Base-by-base conservation (phyloP, 2,888 invertebrate species). In the Drosophila formosana region DNA sequence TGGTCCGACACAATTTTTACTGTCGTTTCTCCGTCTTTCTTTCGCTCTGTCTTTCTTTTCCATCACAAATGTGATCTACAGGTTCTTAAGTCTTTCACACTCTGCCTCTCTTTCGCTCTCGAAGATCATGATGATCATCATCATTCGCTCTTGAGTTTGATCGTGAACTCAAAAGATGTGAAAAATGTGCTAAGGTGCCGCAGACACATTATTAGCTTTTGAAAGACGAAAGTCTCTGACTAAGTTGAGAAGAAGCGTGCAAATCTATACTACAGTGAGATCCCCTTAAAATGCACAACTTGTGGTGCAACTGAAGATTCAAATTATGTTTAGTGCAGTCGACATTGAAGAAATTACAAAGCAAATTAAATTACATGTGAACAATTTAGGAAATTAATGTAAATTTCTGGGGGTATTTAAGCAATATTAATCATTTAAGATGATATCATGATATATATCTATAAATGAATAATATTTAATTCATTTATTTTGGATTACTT, bases 221-320 rank as follows among this genome's bases (percentile, higher is more conserved):
- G 50, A 63, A 65, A 75, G 78, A 78, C 78, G 68, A 73, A 78
- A 78, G 75, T 72, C 73, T 70, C 37, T 53, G 51, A 47, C 61
- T 49, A 66, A 61, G 60, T 83, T 53, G 73, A 81, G 83, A 83
- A 83, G 83, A 83, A 83, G 83, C 88, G 83, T 83, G 83, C 88
- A 83, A 83, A 83, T 84, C 79, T 74, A 53, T 4, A 6, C 46
- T 43, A 77, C 64, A 61, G 67, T 75, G 64, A 23, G 28, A 13
- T 7, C 43, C 47, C 50, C 9, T 7, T 8, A 37, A 7, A 11
- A 43, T 6, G 9, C 3, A 56, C 45, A 7, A 8, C 5, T 9
- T 11, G 18, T 8, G 4, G 23, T 41, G 26, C 28, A 43, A 9
- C 28, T 25, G 6, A n/a, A 6, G 18, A 23, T 23, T 3, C 23